phyloP scores from a whole-genome alignment of 2,888 invertebrate species.

The Polydrusus tereticollis region DNA sequence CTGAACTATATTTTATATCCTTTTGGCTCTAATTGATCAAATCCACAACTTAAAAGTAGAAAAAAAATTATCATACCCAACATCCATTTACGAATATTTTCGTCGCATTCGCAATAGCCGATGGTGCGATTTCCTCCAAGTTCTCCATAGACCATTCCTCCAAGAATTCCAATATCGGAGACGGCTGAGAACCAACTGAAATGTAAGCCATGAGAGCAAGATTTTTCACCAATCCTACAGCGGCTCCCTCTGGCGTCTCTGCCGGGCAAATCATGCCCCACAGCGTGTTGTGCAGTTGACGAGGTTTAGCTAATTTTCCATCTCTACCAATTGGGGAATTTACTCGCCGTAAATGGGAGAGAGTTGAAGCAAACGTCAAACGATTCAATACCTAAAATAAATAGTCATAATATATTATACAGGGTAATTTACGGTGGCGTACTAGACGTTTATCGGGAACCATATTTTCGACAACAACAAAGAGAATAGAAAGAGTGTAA shows the following conservation, averaged over 20 bases:
- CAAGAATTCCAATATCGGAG: constrained; percentile 99
- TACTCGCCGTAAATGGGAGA: constrained; percentile 97
- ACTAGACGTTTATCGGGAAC: too few relatives aligned
- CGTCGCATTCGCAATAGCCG: constrained; percentile 98
- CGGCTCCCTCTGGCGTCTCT: constrained; percentile 98
- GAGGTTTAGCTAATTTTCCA: constrained; percentile 98
- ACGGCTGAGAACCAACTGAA: constrained; percentile 98
- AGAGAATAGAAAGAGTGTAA: too few relatives aligned
- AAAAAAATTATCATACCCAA: constrained; percentile 76
- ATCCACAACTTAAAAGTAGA: too few relatives aligned
- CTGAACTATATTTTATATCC: too few relatives aligned
- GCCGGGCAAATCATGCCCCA: constrained; percentile 99
- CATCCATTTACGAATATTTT: constrained; percentile 99
- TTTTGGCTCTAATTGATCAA: too few relatives aligned
- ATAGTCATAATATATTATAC: background rate
- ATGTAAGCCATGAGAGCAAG: constrained; percentile 99
- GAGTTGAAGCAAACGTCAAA: constrained; percentile 97
- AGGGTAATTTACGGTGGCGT: too few relatives aligned
- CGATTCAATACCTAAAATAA: constrained; percentile 86
- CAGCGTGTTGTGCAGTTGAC: constrained; percentile 98
- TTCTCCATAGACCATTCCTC: constrained; percentile 99
- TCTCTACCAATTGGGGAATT: constrained; percentile 97
- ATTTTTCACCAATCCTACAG: constrained; percentile 96
- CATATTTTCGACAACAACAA: too few relatives aligned
- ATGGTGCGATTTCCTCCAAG: constrained; percentile 99